A percentile compares a stretch with the other conserved stretches of the same genome.
Evolutionary conservation across 2,797 vertebrate genomes (phyloP).

Genomic region (Cyclopterus lumpus): DNA sequence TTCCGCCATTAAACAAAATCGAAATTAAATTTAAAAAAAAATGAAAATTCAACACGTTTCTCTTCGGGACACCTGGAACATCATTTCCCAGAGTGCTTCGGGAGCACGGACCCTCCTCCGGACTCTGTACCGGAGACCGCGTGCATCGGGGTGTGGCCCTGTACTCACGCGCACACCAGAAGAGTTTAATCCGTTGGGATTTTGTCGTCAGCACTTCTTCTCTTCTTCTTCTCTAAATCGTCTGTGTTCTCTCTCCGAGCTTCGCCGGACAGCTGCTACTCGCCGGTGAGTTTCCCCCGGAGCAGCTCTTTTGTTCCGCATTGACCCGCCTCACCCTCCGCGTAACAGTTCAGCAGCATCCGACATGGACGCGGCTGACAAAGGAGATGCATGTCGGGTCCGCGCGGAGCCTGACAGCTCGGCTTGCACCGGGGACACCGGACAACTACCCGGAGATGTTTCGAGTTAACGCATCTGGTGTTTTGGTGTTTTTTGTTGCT

Average conservation of each 20-base stretch:
- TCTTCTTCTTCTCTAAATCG: constrained; percentile 1
- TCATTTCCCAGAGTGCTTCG: constrained; percentile 66
- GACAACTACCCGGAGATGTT: neutral
- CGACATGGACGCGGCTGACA: neutral
- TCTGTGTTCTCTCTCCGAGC: constrained; percentile 23
- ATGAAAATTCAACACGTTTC: neutral
- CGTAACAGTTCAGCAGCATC: neutral
- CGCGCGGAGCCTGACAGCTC: neutral
- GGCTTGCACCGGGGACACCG: neutral
- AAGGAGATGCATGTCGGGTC: neutral
- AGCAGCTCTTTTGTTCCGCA: neutral
- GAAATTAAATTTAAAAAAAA: neutral
- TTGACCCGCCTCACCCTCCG: neutral
- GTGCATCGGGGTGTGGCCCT: constrained; percentile 68
- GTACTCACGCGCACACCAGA: constrained; percentile 33
- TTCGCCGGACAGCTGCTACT: constrained; percentile 33
- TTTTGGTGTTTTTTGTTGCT: neutral
- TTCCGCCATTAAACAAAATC: neutral
- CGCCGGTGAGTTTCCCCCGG: constrained; percentile 52
- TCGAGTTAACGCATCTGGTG: neutral
- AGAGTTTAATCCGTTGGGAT: constrained; percentile 44
- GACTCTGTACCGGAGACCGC: neutral
- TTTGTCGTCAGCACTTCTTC: constrained; percentile 10
- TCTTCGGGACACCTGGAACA: neutral
- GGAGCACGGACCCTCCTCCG: neutral